Percentiles rank a stretch among this genome's conserved stretches.
These are phyloP conservation scores for Spisula subtruncata DNA, from an alignment of 2,888 invertebrate genomes.

Conservation along the genomic window DNA sequence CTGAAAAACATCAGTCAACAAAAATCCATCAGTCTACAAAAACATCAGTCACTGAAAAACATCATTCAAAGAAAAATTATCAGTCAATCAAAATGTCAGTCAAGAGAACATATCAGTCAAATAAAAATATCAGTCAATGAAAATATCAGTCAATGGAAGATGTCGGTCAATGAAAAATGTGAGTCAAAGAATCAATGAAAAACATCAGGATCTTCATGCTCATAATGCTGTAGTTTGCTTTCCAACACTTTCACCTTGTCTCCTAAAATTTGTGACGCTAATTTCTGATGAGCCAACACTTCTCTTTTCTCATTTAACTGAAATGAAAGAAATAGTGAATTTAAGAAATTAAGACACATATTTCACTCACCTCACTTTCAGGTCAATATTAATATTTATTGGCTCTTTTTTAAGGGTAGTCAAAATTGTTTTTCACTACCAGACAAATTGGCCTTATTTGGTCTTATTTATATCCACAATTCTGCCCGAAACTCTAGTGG, in stretches of 20 bases:
- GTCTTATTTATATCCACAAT: too few species aligned
- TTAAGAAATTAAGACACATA: too few species aligned
- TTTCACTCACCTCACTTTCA: too few species aligned
- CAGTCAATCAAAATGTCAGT: not conserved
- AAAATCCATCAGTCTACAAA: not conserved
- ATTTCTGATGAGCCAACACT: slow-evolving; percentile 84
- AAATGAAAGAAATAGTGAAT: slow-evolving; percentile 18
- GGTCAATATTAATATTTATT: too few species aligned
- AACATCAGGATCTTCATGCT: slow-evolving; percentile 65
- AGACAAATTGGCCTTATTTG: too few species aligned
- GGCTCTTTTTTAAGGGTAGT: too few species aligned
- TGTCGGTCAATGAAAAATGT: not conserved
- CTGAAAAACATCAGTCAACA: not conserved
- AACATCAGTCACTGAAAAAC: not conserved
- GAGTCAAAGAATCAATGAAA: slow-evolving; percentile 27
- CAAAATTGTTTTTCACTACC: too few species aligned
- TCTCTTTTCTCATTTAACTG: slow-evolving; percentile 85
- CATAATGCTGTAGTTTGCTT: slow-evolving; percentile 72
- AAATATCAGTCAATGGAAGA: not conserved
- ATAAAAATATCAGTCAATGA: not conserved
- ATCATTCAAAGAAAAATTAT: too few species aligned
- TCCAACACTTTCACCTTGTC: slow-evolving; percentile 79
- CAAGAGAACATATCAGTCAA: too few species aligned
- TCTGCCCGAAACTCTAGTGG: too few species aligned
- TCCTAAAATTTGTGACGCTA: slow-evolving; percentile 84